Evolutionary conservation across 2,113 vertebrate genomes (phyloP), one percentile per base, ranked within the genome.

Genomic region (Rhineura floridana): DNA sequence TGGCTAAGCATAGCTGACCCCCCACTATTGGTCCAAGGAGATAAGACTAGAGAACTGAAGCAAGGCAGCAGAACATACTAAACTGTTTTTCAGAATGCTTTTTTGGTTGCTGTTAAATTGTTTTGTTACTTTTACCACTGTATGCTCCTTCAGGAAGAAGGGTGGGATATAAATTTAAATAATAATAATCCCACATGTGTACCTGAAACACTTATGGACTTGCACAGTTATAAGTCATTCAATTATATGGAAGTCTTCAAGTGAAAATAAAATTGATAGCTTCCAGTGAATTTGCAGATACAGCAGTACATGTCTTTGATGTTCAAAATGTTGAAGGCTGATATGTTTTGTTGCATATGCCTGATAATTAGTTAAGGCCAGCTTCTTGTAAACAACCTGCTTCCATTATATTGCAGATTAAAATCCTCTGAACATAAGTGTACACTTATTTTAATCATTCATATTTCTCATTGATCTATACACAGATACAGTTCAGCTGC

Each of bases 401-500:
- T 91, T 81, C 76, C 78, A 88, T 89, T 87, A 83, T 83, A 87
- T 8, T 91, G 90, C 78, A 91, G 63, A 83, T 73, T 86, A 88
- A 91, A 94, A 80, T 92, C 73, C 39, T 89, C 87, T 52, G 73
- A 84, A 89, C 91, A 0, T 15, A 79, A 1, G 50, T 65, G 88
- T 80, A 93, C 81, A 39, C 19, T 42, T 62, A 83, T 85, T n/a
- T 30, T 30, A 87, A 86, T 92, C 92, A 77, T 92, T 94, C 91
- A 90, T 93, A 46, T 85, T 84, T 90, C 91, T 87, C 23, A 11
- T 85, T 95, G 93, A 87, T 42, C 86, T 92, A 70, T 85, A 94
- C 88, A 94, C 93, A 93, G 87, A 92, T 89, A 96, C 94, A 96
- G 91, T 94, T 94, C 77, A 0, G 3, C 28, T 79, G 88, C 88